These are phyloP conservation scores for Lemur catta DNA, from an alignment of 2,797 vertebrate genomes.

Conservation along the genomic window DNA sequence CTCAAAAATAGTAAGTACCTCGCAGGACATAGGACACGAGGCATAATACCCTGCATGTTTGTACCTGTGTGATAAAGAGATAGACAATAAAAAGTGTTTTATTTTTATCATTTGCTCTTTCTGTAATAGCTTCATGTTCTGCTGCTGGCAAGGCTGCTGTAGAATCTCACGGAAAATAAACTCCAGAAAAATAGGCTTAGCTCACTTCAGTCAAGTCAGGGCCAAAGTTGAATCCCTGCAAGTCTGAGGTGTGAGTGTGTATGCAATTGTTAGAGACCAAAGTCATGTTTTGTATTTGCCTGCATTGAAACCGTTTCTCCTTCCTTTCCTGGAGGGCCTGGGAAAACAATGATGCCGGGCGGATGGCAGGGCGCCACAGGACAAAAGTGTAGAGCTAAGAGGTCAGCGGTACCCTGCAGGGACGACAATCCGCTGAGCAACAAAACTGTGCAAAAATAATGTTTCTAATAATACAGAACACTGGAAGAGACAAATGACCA, in stretches of 20 bases:
- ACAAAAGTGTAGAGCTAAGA: background rate
- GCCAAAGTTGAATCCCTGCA: background rate
- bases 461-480: background rate
- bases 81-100: background rate
- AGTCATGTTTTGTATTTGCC: background rate
- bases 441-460: background rate
- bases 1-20: background rate
- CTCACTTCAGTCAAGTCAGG: background rate
- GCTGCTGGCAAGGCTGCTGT: background rate
- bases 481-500: background rate
- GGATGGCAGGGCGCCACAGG: background rate
- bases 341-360: background rate
- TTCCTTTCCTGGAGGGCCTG: background rate
- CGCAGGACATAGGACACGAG: background rate
- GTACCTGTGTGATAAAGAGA: background rate
- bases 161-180: background rate
- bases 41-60: background rate
- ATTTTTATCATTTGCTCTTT: background rate
- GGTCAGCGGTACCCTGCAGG: background rate
- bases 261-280: background rate
- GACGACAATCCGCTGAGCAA: background rate
- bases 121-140: background rate
- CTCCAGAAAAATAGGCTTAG: background rate
- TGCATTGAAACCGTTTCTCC: background rate
- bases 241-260: background rate